Base-by-base conservation (phyloP, 2,888 invertebrate species). In the Melinopterus prodromus region DNA sequence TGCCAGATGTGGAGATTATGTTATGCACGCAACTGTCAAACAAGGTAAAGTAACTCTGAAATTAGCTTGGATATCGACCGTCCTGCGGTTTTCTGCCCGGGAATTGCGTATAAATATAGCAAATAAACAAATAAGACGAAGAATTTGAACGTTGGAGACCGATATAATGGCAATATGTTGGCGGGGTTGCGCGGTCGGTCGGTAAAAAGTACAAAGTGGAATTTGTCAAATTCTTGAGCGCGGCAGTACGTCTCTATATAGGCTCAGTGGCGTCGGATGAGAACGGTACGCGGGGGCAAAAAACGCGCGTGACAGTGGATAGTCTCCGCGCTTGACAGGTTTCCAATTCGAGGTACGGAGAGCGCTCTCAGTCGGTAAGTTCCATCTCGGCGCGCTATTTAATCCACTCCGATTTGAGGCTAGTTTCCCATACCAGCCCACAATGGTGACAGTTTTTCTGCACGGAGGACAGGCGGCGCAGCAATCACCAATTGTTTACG, bases 271-370 rank as follows among this genome's bases (percentile, higher is more conserved):
- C 53, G 53, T 53, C 53, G 53, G 53, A 53, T 53, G 53, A 12
- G 53, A 53, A 53, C 53, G 53, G 53, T 53, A 53, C 53, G 53
- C 53, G 53, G 53, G 53, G 53, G 53, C 53, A 53, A 53, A 53
- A 36, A 35, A 37, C 35, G 35, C 71, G 71, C 74, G 74, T 74
- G 74, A 74, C 74, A 53, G 53, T 12, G 53, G 53, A 53, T 53
- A 53, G 53, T 53, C 53, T 26, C 26, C 26, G 26, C 26, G 71
- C 16, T 36, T 35, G 74, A 35, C 74, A 74, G 74, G 74, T 74
- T 74, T 74, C 74, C 74, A 74, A 74, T 74, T 74, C 35, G 74
- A 74, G 74, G 37, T 53, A 53, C 53, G 5, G 53, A 53, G 53
- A 53, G 7, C 53, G 53, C 1, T 53, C 53, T 53, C 53, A 12